phyloP scores from a whole-genome alignment of 2,113 vertebrate genomes.

The Macquaria australasica region DNA sequence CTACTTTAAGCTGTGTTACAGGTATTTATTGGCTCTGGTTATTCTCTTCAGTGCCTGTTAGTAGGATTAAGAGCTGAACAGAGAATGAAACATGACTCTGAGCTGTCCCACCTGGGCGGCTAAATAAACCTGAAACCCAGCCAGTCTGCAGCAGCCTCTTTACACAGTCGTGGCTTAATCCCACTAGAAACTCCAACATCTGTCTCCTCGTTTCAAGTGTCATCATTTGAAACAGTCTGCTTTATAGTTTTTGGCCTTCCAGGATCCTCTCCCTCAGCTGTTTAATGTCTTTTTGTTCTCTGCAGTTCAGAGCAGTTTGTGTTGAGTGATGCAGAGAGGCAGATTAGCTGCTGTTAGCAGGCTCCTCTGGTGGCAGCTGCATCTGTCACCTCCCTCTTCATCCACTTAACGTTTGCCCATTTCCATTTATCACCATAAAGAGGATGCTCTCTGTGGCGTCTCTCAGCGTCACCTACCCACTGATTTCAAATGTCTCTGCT shows the following conservation, averaged over 20 bases:
- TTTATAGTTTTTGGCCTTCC: background rate
- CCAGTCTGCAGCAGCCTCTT: background rate
- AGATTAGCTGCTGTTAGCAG: conserved; percentile 31
- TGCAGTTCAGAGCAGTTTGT: conserved; percentile 15
- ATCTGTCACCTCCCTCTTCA: conserved; percentile 54
- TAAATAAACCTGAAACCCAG: background rate
- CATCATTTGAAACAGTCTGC: background rate
- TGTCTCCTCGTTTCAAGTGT: conserved; percentile 3
- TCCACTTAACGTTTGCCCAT: conserved; percentile 31
- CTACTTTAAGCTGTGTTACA: background rate
- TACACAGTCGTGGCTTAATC: background rate
- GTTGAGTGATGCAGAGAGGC: conserved; percentile 34
- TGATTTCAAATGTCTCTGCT: conserved; percentile 3
- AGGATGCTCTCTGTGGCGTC: background rate
- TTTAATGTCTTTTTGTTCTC: conserved; percentile 21
- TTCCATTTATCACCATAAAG: conserved; percentile 42
- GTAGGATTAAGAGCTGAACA: background rate
- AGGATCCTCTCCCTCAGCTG: background rate
- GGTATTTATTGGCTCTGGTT: background rate
- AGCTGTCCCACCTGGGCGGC: background rate
- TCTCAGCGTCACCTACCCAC: background rate
- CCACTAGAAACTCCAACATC: background rate
- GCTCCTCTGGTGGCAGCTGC: conserved; percentile 37
- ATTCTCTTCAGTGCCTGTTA: background rate
- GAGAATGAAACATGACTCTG: background rate